These are phyloP conservation scores for Oryzias melastigma DNA, from an alignment of 2,113 vertebrate genomes.

Conservation along the genomic window DNA sequence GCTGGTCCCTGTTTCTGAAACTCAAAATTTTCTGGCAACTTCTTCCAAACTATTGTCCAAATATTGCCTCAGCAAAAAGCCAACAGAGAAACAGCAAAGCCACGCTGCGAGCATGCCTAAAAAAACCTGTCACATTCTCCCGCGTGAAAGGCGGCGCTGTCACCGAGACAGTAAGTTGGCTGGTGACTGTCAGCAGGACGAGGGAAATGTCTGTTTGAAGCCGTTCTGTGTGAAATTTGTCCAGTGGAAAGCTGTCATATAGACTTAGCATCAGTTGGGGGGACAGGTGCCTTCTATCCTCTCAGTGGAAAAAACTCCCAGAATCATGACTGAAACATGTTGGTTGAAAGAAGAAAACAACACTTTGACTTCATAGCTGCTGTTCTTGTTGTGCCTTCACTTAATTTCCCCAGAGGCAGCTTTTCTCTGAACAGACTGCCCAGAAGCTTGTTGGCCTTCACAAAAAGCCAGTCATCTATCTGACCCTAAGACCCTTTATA, in stretches of 20 bases:
- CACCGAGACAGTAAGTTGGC: not conserved
- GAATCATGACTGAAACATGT: not conserved
- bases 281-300: not conserved
- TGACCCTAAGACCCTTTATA: not conserved
- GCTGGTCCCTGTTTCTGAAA: not conserved
- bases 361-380: not conserved
- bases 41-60: not conserved
- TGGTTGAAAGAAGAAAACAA: not conserved
- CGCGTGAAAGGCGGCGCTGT: not conserved
- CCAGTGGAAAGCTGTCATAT: constrained; percentile 7
- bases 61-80: constrained; percentile 1
- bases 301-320: not conserved
- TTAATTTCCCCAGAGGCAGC: not conserved
- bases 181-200: not conserved
- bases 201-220: not conserved
- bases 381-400: not conserved
- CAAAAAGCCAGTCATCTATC: not conserved
- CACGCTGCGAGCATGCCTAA: constrained; percentile 1
- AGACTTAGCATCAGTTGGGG: not conserved
- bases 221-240: not conserved
- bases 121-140: constrained; percentile 5
- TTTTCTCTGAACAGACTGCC: not conserved
- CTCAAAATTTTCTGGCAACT: constrained; percentile 1
- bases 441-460: not conserved
- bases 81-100: not conserved